Evolutionary conservation across 2,113 vertebrate species (phyloP).

Genomic region (Scartelaos histophorus): DNA sequence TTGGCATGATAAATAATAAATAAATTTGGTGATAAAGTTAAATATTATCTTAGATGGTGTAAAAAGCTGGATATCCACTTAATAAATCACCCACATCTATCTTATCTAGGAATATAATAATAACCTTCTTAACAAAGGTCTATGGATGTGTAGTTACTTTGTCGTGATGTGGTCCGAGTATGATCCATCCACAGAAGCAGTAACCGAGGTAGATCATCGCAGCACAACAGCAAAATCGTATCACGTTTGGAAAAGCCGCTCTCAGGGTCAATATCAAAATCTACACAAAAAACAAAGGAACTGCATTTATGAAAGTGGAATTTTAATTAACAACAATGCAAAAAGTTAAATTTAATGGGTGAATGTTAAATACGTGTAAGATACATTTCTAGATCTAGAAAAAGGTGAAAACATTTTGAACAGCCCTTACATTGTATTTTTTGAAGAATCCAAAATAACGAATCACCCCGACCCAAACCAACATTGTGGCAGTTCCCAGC

Average conservation of each 20-base stretch:
- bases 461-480: conserved; percentile 92
- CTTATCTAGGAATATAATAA: too few relatives aligned
- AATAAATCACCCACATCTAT: too few relatives aligned
- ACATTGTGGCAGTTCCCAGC: conserved; percentile 89
- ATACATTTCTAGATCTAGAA: too few relatives aligned
- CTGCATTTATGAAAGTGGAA: neutral
- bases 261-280: conserved; percentile 81
- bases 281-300: conserved; percentile 47
- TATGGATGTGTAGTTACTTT: conserved; percentile 79
- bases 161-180: conserved; percentile 91
- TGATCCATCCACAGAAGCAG: conserved; percentile 97
- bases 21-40: too few relatives aligned
- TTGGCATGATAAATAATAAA: too few relatives aligned
- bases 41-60: too few relatives aligned
- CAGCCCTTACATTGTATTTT: conserved; percentile 91
- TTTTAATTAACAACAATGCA: too few relatives aligned
- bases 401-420: neutral
- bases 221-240: conserved; percentile 91
- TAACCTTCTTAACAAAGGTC: too few relatives aligned
- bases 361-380: neutral
- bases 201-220: conserved; percentile 96
- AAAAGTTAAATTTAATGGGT: neutral
- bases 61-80: too few relatives aligned
- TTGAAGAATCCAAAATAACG: conserved; percentile 93
- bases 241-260: conserved; percentile 86